phyloP scores from a whole-genome alignment of 2,797 vertebrate genomes.

The Oryzias sinensis region DNA sequence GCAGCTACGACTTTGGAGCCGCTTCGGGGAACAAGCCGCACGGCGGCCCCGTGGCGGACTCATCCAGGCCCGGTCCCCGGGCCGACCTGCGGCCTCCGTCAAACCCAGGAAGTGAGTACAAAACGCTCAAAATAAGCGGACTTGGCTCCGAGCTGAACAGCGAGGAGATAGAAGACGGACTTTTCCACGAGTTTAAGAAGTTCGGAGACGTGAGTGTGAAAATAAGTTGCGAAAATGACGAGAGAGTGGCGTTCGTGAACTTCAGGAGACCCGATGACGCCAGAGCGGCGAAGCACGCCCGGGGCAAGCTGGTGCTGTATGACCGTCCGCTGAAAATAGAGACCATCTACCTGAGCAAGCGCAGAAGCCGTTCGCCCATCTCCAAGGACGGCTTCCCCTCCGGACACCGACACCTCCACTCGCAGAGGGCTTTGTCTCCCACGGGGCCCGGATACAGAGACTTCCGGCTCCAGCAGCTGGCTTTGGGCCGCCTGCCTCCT shows the following conservation, averaged over 20 bases:
- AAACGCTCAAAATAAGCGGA: constrained; percentile 93
- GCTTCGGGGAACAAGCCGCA: constrained; percentile 68
- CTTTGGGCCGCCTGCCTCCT: constrained; percentile 87
- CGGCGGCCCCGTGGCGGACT: constrained; percentile 63
- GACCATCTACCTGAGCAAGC: constrained; percentile 83
- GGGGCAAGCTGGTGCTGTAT: constrained; percentile 91
- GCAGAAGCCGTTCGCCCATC: constrained; percentile 86
- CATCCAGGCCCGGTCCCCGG: constrained; percentile 64
- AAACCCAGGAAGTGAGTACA: constrained; percentile 85
- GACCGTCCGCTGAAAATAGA: constrained; percentile 94
- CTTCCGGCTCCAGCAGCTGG: constrained; percentile 91
- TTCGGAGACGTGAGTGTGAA: constrained; percentile 97
- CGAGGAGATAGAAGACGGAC: constrained; percentile 93
- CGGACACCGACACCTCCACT: constrained; percentile 74
- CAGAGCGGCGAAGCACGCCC: constrained; percentile 91
- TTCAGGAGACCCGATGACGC: constrained; percentile 94
- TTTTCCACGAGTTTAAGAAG: constrained; percentile 96
- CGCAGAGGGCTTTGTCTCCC: constrained; percentile 86
- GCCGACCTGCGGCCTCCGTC: constrained; percentile 68
- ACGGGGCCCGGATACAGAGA: constrained; percentile 87
- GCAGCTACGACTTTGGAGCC: constrained; percentile 77
- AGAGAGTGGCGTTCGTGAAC: constrained; percentile 93
- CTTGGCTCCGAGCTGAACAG: constrained; percentile 92
- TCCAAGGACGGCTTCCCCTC: constrained; percentile 83
- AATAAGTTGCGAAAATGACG: constrained; percentile 88